These are phyloP conservation scores for Hyles lineata DNA, from an alignment of 2,888 invertebrate genomes.

Conservation along the genomic window DNA sequence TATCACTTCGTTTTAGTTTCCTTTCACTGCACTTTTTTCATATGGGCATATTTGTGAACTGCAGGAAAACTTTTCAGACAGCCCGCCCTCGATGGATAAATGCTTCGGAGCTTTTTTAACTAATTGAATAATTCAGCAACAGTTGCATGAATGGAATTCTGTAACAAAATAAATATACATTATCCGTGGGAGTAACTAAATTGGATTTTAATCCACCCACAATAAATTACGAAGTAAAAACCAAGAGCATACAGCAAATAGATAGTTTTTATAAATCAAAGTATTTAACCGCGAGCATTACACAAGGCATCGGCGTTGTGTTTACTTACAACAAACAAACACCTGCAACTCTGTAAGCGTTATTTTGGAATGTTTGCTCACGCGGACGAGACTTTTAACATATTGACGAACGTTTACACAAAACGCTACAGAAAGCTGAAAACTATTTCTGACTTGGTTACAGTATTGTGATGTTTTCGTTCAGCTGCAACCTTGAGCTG, in stretches of 20 bases:
- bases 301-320: constrained; percentile 47
- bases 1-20: background rate
- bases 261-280: background rate
- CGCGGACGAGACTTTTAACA: constrained; percentile 50
- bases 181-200: background rate
- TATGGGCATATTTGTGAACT: background rate
- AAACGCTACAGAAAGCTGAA: constrained; percentile 52
- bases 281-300: constrained; percentile 16
- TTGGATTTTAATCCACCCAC: background rate
- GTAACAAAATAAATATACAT: background rate
- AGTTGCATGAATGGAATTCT: background rate
- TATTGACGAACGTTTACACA: constrained; percentile 56
- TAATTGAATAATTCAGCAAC: background rate
- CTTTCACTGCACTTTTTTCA: background rate
- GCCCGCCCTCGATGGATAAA: background rate
- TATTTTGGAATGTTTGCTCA: constrained; percentile 50
- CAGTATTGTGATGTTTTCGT: constrained; percentile 68
- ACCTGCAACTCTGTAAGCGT: constrained; percentile 48
- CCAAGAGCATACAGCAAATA: background rate
- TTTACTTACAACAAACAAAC: constrained; percentile 49
- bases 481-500: constrained; percentile 69
- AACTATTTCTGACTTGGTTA: constrained; percentile 75
- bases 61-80: constrained; percentile 12
- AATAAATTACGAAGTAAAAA: background rate
- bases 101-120: background rate